A percentile compares a stretch with the other conserved stretches of the same genome.
Evolutionary conservation across 2,888 invertebrate species (phyloP).

Genomic region (Athripsodes cinereus): DNA sequence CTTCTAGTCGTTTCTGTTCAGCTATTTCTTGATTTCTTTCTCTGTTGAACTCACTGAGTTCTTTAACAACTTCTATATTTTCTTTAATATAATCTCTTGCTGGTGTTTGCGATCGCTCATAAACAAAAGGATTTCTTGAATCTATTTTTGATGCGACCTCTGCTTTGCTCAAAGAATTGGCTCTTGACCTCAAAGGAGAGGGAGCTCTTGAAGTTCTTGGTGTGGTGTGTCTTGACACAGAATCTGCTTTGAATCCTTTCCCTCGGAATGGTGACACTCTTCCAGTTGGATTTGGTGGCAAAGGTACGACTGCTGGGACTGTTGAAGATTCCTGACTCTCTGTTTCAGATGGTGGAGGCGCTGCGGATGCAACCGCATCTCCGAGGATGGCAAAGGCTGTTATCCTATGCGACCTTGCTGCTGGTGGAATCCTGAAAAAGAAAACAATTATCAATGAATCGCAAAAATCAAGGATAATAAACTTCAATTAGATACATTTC

Average conservation of each 20-base stretch:
- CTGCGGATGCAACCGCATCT: constrained; percentile 38
- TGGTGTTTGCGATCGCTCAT: constrained; percentile 40
- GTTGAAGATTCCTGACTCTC: not conserved
- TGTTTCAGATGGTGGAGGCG: constrained; percentile 36
- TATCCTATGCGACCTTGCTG: constrained; percentile 55
- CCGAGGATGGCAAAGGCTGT: constrained; percentile 65
- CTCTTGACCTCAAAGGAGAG: constrained; percentile 43
- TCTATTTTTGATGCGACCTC: constrained; percentile 45
- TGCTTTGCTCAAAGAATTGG: constrained; percentile 40
- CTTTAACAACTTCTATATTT: constrained; percentile 47
- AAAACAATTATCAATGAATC: too few relatives aligned
- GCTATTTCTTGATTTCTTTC: constrained; percentile 47
- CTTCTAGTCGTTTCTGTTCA: constrained; percentile 40
- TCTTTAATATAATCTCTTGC: constrained; percentile 43
- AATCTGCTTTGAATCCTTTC: constrained; percentile 37
- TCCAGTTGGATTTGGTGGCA: constrained; percentile 41
- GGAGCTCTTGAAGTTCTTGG: constrained; percentile 46
- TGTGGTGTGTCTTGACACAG: constrained; percentile 50
- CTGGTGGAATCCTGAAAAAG: constrained; percentile 39
- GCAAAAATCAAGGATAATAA: too few relatives aligned
- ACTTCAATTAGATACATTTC: too few relatives aligned
- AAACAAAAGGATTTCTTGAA: constrained; percentile 33
- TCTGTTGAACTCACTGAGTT: constrained; percentile 45
- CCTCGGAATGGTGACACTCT: constrained; percentile 58
- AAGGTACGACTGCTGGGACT: constrained; percentile 35